Evolutionary conservation across 2,113 vertebrate genomes (phyloP).

Genomic region (Cheirogaleus medius): DNA sequence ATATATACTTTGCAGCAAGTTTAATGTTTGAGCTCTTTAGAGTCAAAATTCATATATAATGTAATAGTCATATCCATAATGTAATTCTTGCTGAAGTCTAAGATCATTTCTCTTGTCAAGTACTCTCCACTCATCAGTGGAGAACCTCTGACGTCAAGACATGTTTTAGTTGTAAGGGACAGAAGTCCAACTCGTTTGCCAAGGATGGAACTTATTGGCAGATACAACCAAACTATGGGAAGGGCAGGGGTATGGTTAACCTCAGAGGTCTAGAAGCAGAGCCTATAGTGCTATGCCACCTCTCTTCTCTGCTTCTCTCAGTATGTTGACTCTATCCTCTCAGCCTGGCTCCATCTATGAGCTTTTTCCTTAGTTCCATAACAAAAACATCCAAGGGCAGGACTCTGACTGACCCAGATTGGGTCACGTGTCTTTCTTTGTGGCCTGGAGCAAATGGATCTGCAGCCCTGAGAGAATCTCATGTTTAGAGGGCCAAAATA

Average conservation of each 20-base stretch:
- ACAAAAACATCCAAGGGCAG: not conserved
- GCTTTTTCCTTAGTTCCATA: not conserved
- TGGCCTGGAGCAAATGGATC: not conserved
- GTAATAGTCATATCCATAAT: not conserved
- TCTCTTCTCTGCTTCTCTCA: not conserved
- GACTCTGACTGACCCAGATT: not conserved
- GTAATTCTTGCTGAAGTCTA: not conserved
- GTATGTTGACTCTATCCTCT: not conserved
- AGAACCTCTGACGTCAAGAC: not conserved
- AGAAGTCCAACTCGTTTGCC: not conserved
- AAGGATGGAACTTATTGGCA: not conserved
- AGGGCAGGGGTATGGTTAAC: not conserved
- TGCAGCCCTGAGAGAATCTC: not conserved
- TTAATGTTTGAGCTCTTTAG: not conserved
- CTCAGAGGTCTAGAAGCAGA: not conserved
- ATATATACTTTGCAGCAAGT: not conserved
- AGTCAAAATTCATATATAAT: not conserved
- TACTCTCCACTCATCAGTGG: not conserved
- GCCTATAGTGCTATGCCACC: fast-evolving
- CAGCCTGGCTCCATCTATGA: not conserved
- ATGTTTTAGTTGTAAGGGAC: not conserved
- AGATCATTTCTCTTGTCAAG: not conserved
- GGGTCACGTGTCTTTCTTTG: not conserved
- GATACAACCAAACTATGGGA: not conserved
- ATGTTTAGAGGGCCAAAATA: not conserved